Evolutionary conservation across 2,797 vertebrate genomes (phyloP).

Genomic region (Eulemur mongoz): DNA sequence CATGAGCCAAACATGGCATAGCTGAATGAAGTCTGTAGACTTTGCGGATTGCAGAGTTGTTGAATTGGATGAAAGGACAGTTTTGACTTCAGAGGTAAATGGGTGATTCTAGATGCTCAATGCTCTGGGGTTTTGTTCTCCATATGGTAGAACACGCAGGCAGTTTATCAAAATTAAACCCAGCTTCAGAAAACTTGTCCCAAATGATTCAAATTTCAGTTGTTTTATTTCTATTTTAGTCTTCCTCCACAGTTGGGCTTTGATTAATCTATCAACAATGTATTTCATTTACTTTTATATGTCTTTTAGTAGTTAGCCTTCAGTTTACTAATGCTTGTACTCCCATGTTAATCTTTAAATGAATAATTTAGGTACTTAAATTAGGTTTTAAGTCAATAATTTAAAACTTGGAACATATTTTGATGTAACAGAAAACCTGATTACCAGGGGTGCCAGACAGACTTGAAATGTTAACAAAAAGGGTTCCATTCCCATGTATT

Average conservation of each 20-base stretch:
- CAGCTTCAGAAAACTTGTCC: neutral
- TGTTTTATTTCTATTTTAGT: neutral
- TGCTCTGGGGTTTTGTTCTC: neutral
- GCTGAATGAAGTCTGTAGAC: neutral
- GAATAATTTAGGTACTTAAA: constrained; percentile 38
- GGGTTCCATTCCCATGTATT: neutral
- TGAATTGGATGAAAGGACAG: neutral
- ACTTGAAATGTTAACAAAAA: neutral
- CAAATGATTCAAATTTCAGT: constrained; percentile 30
- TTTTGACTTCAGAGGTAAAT: constrained; percentile 27
- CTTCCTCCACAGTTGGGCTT: neutral
- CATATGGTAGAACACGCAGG: neutral
- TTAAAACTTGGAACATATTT: constrained; percentile 18
- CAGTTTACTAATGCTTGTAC: neutral
- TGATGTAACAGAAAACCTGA: neutral
- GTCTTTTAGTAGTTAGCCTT: neutral
- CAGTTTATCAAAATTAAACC: neutral
- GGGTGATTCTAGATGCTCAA: neutral
- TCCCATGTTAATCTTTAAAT: constrained; percentile 25
- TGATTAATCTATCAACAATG: neutral
- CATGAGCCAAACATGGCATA: neutral
- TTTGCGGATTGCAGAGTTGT: neutral
- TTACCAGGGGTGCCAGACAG: neutral
- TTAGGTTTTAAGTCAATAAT: constrained; percentile 21
- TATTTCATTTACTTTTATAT: constrained; percentile 8